Conservation (phyloP, 2,113 vertebrate species). For the Shinisaurus crocodilurus region DNA sequence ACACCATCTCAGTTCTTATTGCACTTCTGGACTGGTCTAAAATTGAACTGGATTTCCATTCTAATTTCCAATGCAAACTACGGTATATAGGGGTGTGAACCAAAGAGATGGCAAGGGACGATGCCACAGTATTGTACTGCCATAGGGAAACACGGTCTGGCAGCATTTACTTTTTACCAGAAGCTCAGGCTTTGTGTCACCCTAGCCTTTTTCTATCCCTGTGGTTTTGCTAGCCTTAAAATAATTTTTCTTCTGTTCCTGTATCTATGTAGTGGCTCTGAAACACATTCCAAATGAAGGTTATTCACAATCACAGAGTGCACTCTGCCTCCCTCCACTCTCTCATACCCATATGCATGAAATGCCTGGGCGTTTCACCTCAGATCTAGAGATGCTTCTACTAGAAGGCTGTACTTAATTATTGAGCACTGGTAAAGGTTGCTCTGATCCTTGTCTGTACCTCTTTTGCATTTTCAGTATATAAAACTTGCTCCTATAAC, state of each 20-base stretch:
- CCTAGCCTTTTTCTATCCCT: not conserved
- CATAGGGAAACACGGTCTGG: too few relatives aligned
- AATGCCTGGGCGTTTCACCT: not conserved
- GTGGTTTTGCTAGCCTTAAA: not conserved
- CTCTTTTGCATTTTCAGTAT: not conserved
- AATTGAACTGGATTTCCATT: not conserved
- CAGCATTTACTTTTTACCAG: not conserved
- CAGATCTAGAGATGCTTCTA: not conserved
- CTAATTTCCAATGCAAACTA: not conserved
- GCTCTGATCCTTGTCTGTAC: not conserved
- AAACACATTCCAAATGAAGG: not conserved
- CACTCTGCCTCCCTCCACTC: not conserved
- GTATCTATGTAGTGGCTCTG: not conserved
- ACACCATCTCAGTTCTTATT: not conserved
- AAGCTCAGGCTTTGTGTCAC: not conserved
- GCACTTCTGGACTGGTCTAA: not conserved
- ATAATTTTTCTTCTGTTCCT: not conserved
- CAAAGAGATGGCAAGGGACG: not conserved
- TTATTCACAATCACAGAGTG: not conserved
- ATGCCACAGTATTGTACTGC: not conserved
- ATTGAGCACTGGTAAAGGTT: too few relatives aligned
- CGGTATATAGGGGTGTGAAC: not conserved
- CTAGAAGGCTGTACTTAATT: not conserved
- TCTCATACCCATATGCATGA: not conserved
- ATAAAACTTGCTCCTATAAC: not conserved